Percentiles rank a stretch among this genome's conserved stretches.
These are phyloP conservation scores for Yponomeuta plumbellus DNA, from an alignment of 2,888 invertebrate genomes.

Conservation along the genomic window DNA sequence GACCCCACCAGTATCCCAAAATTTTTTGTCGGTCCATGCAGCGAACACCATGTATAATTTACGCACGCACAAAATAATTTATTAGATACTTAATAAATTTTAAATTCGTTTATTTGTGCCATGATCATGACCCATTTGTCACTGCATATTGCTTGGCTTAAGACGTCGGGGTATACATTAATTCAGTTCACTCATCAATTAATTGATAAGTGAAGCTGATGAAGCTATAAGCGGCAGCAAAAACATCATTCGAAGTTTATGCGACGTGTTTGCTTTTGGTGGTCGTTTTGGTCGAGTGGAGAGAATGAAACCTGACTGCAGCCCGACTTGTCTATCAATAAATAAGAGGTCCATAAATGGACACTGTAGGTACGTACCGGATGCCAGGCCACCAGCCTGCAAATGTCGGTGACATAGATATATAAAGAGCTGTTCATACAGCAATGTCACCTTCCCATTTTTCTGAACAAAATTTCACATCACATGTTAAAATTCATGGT, in stretches of 20 bases:
- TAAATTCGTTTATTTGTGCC: background rate
- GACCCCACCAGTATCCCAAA: too few relatives aligned
- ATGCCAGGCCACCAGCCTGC: constrained; percentile 20
- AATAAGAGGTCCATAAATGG: constrained; percentile 37
- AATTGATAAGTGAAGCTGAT: background rate
- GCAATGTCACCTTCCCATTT: too few relatives aligned
- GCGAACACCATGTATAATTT: too few relatives aligned
- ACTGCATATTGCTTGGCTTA: background rate
- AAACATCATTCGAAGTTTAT: background rate
- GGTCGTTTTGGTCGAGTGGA: background rate
- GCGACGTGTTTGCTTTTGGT: background rate
- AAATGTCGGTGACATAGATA: constrained; percentile 51
- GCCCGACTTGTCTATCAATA: constrained; percentile 5
- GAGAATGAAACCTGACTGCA: background rate
- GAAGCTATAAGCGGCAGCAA: background rate
- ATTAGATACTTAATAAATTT: too few relatives aligned
- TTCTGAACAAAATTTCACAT: too few relatives aligned
- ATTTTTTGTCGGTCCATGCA: too few relatives aligned
- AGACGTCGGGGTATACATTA: background rate
- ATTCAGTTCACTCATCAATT: background rate
- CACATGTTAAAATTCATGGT: too few relatives aligned
- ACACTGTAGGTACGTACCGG: constrained; percentile 16
- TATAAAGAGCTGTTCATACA: constrained; percentile 41
- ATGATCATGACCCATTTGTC: background rate
- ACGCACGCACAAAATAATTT: too few relatives aligned